A percentile compares a stretch with the other conserved stretches of the same genome.
Evolutionary conservation across 2,113 vertebrate species (phyloP).

Genomic region (Sitta europaea): DNA sequence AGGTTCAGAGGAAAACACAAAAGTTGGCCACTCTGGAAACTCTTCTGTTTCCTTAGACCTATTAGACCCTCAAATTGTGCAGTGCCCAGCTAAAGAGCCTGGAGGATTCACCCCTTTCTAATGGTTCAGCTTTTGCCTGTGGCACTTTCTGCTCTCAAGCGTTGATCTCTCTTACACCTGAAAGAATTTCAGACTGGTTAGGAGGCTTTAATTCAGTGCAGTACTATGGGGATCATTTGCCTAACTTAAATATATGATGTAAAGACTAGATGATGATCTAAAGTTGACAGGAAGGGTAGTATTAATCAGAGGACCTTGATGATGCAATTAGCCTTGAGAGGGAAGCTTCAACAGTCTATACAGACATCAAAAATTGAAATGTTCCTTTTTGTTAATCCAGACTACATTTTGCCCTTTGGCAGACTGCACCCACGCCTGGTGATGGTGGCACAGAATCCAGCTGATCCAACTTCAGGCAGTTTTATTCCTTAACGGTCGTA

Average conservation of each 20-base stretch:
- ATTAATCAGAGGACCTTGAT: constrained; percentile 60
- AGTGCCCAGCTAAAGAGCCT: background rate
- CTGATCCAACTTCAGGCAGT: background rate
- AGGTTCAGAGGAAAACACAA: background rate
- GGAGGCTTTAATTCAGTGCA: background rate
- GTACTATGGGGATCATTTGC: background rate
- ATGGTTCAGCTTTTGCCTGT: background rate
- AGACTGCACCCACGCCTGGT: background rate
- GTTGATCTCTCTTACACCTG: background rate
- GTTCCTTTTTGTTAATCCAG: background rate
- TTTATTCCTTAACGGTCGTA: background rate
- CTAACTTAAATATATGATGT: background rate
- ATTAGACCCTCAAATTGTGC: background rate
- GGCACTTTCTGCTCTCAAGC: background rate
- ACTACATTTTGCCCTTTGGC: background rate
- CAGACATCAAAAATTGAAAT: background rate
- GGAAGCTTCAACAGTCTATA: background rate
- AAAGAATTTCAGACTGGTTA: background rate
- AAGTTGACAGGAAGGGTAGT: constrained; percentile 48
- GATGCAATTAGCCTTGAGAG: constrained; percentile 52
- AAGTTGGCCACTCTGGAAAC: background rate
- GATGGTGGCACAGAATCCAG: background rate
- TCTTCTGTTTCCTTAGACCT: background rate
- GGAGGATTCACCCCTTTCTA: background rate
- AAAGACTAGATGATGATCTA: background rate